Evolutionary conservation across 2,888 invertebrate genomes (phyloP).

Genomic region (Teinopalpus imperialis): DNA sequence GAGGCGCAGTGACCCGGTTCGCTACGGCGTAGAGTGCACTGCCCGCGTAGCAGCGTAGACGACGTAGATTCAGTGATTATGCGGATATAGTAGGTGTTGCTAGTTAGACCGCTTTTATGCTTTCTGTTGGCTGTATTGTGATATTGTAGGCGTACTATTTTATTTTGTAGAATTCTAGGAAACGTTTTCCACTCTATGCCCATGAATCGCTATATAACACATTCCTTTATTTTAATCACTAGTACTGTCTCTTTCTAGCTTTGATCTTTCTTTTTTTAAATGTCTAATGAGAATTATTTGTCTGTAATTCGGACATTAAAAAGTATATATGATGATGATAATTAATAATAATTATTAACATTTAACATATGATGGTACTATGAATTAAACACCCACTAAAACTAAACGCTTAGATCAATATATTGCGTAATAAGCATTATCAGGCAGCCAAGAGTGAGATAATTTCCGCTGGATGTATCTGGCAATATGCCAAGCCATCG

Average conservation of each 20-base stretch:
- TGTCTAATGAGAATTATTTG: neutral
- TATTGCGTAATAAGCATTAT: neutral
- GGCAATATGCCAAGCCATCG: slow-evolving; percentile 11
- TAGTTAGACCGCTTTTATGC: slow-evolving; percentile 20
- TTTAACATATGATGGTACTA: too few relatives aligned
- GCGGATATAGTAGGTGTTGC: slow-evolving; percentile 36
- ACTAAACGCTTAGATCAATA: neutral
- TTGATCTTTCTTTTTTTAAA: slow-evolving; percentile 1
- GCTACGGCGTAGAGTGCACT: slow-evolving; percentile 71
- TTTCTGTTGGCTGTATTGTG: slow-evolving; percentile 14
- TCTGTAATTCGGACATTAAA: too few relatives aligned
- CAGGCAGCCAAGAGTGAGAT: neutral
- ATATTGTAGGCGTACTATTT: slow-evolving; percentile 11
- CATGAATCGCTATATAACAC: neutral
- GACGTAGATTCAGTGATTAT: slow-evolving; percentile 35
- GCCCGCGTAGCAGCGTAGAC: slow-evolving; percentile 53
- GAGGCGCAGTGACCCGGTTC: slow-evolving; percentile 64
- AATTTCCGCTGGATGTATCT: neutral
- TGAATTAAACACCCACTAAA: neutral
- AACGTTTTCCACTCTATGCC: neutral
- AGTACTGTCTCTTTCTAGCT: too few relatives aligned
- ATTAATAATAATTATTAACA: too few relatives aligned
- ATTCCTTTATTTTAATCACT: slow-evolving; percentile 1
- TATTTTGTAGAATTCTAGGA: slow-evolving; percentile 27
- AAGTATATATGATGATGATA: too few relatives aligned